Base-by-base conservation (phyloP, 2,797 vertebrate species). In the Anableps anableps region DNA sequence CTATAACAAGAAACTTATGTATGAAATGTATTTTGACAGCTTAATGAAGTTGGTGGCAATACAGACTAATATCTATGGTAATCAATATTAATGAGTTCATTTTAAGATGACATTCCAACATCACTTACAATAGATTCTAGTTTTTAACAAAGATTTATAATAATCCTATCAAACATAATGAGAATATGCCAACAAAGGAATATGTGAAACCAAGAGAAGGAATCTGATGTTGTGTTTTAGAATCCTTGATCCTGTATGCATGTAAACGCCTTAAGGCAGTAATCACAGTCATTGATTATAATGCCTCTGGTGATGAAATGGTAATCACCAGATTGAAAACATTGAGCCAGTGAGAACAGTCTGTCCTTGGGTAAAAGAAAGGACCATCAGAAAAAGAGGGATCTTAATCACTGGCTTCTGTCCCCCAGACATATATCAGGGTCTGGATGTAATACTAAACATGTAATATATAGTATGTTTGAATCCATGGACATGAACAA, bases 261-360 rank as follows among this genome's bases (percentile, higher is more conserved):
- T 50, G 62, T 80, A 75, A 77, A 75, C 50, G 60, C 70, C 55
- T 78, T 31, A 64, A 10, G 70, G 75, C 48, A 77, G 77, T 84
- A 79, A 75, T 66, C 36, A 76, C 51, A 79, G 78, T 62, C 77
- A 92, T 91, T 88, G 88, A 91, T 89, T 80, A n/a, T 74, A 72
- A 70, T 85, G 80, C 77, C 79, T 72, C 74, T 80, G 80, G 80
- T 90, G 83, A 81, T 77, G 64, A 87, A 88, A 85, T 83, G 75
- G 79, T 83, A 82, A 88, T 88, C 81, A 82, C 78, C 36, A 85
- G 74, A 86, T 85, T 86, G 75, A 87, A 87, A 91, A 72, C 75
- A 90, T 85, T 86, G 90, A 91, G 90, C 88, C 21, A 10, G 23
- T 74, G 66, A 26, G 76, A 86, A 83, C 70, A 74, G 72, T 38